phyloP scores from a whole-genome alignment of 1,140 invertebrate species.

The Stenopsyche tienmushanensis region DNA sequence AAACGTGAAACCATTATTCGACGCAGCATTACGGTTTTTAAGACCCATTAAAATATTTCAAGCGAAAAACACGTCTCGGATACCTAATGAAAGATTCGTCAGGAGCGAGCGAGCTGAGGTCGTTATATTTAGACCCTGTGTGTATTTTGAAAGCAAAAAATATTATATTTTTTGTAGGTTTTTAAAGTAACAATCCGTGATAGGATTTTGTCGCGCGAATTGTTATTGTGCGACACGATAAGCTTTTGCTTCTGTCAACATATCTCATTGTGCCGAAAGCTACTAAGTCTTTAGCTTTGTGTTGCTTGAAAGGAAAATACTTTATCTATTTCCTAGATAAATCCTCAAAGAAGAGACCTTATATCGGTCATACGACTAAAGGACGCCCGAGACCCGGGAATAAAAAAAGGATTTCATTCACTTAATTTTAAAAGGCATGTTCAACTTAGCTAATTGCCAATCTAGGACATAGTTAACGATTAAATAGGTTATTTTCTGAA shows the following conservation, averaged over 20 bases:
- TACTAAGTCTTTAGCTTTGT: constrained; percentile 31
- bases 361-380: background rate
- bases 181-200: background rate
- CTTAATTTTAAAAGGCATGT: background rate
- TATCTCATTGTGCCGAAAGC: constrained; percentile 26
- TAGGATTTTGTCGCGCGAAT: background rate
- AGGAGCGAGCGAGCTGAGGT: too few relatives aligned
- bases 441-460: too few relatives aligned
- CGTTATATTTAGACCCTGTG: too few relatives aligned
- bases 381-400: too few relatives aligned
- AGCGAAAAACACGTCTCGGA: background rate
- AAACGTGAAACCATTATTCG: background rate
- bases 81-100: too few relatives aligned
- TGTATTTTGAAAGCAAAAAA: background rate
- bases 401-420: background rate
- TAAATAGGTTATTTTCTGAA: too few relatives aligned
- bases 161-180: background rate
- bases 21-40: background rate
- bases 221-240: constrained; percentile 18
- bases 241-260: constrained; percentile 20
- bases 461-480: too few relatives aligned
- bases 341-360: constrained; percentile 21
- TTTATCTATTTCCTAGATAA: constrained; percentile 35
- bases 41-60: background rate
- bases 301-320: constrained; percentile 24